A percentile compares a stretch with the other conserved stretches of the same genome.
Conservation (phyloP, 2,113 vertebrate genomes). For the Sterrhoptilus dennistouni region DNA sequence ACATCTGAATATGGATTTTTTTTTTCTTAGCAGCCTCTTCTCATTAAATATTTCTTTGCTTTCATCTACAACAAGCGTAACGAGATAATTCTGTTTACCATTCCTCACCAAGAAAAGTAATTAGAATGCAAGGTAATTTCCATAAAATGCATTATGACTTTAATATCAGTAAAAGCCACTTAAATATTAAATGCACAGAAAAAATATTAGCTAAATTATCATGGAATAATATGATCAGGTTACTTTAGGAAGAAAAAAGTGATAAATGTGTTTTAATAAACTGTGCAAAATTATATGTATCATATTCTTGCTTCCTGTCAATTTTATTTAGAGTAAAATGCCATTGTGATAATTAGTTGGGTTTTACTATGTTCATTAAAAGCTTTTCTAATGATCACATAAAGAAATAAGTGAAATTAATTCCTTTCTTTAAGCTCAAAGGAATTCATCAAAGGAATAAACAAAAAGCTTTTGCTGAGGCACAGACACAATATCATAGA, state of each 20-base stretch:
- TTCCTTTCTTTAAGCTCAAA: constrained; percentile 62
- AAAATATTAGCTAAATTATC: constrained; percentile 83
- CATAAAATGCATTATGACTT: constrained; percentile 76
- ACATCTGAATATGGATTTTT: not conserved
- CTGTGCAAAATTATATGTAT: constrained; percentile 78
- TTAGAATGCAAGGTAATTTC: constrained; percentile 70
- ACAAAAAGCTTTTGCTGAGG: constrained; percentile 54
- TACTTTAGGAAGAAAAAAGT: constrained; percentile 68
- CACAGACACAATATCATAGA: not conserved
- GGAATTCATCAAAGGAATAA: constrained; percentile 61
- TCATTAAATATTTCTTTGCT: not conserved
- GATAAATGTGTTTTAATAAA: constrained; percentile 87
- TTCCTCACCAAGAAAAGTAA: constrained; percentile 64
- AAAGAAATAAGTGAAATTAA: constrained; percentile 76
- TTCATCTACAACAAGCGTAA: constrained; percentile 28
- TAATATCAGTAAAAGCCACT: constrained; percentile 78
- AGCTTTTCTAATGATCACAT: constrained; percentile 76
- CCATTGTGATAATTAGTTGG: constrained; percentile 80
- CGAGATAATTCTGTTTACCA: not conserved
- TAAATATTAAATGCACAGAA: constrained; percentile 76
- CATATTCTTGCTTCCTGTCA: constrained; percentile 82
- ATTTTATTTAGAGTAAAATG: constrained; percentile 92
- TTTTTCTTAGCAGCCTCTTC: not conserved
- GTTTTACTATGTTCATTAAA: constrained; percentile 82
- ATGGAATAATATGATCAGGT: constrained; percentile 76